Base-by-base conservation (phyloP, 2,113 vertebrate species). In the Brachypteracias leptosomus region DNA sequence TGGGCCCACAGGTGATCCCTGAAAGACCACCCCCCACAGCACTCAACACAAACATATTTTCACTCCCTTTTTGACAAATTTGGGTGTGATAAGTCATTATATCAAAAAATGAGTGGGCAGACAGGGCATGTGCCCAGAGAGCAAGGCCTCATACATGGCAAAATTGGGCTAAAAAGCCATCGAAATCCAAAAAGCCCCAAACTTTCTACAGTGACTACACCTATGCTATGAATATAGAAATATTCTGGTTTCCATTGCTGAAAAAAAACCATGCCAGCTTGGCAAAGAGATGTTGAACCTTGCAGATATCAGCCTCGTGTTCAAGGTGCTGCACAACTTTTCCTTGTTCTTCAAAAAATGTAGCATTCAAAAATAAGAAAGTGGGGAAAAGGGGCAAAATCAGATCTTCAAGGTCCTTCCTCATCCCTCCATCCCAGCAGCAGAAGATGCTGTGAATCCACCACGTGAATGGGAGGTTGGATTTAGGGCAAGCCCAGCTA, bases 211-310 rank as follows among this genome's bases (percentile, higher is more conserved):
- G 16, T 3, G 10, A 35, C 19, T 78, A 36, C 14, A 38, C n/a
- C 35, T 61, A 22, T 36, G 35, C n/a, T n/a, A n/a, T n/a, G n/a
- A 33, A 22, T 28, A 22, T 49, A 62, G 33, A 67, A 52, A 71
- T 0, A 5, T 1, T 1, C 40, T 6, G 35, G 7, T 57, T 80
- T 54, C 31, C 1, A 8, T 2, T 4, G 22, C 51, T 18, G 22
- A 10, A 24, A 47, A 68, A 59, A 52, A 25, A 46, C 9, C 19
- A 20, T 7, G 35, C 28, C 18, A 31, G 5, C 35, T 55, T 57
- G 52, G 47, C 57, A 4, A 36, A 62, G 79, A 9, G n/a, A 6
- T 31, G n/a, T 16, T n/a, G 61, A 82, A 20, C 31, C 10, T 61
- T 14, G 22, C 10, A n/a, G 22, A 36, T 13, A 6, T 1, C 4